Base-by-base conservation (phyloP, 1,140 invertebrate genomes). In the Cotesia typhae region DNA sequence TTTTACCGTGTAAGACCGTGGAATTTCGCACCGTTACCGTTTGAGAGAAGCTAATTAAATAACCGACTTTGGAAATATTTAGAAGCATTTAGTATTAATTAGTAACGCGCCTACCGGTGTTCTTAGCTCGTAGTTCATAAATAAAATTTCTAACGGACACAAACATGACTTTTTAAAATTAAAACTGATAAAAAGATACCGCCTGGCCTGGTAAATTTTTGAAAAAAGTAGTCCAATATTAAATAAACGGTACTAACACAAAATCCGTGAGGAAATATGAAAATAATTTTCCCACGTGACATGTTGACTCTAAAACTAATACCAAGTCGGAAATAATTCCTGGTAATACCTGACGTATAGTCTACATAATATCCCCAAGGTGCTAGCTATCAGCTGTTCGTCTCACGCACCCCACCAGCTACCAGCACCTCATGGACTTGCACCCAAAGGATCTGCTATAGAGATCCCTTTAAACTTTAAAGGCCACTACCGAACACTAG, bases 341-440 rank as follows among this genome's bases (percentile, higher is more conserved):
- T n/a, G 10, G 12, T 14, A n/a, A n/a, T 17, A 4, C 53, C 17
- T n/a, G 53, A 17, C 17, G n/a, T 17, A 5, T 17, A 5, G 17
- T 17, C 53, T 55, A 17, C 4, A 17, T 55, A 17, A 75, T 80
- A 73, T 64, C 57, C 74, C 65, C 65, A 63, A 59, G 64, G 61
- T 60, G 38, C 57, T 17, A 55, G 12, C n/a, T 66, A 74, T 80
- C 80, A 82, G 80, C 79, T 80, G 79, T 78, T 76, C 68, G 41
- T 53, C 60, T 60, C 70, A 37, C 20, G 51, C 28, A 71, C 51
- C n/a, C 53, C 52, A 41, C 55, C 41, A 20, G 57, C 52, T 20
- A 71, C 60, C 69, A 47, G 41, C 10, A 47, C 41, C 41, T 47
- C 12, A 55, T 17, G 17, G 4, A 41, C 51, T 64, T 37, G 3